These are phyloP conservation scores for Pristionchus entomophagus DNA, from an alignment of 2,888 invertebrate species.

Conservation along the genomic window DNA sequence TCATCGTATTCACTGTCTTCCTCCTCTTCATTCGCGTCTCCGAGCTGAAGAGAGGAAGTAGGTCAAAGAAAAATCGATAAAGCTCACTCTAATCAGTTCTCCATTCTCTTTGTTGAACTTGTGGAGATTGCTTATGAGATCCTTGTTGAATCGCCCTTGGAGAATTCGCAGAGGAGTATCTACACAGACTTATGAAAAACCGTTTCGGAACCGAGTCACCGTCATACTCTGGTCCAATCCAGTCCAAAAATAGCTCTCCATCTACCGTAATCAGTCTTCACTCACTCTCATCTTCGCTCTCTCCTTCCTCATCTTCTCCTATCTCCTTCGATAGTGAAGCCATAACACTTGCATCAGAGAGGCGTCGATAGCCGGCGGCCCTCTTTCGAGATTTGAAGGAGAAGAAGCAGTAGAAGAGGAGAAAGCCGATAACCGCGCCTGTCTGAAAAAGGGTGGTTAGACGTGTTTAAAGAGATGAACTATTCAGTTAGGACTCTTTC, in stretches of 20 bases:
- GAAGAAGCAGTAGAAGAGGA: conserved; percentile 43
- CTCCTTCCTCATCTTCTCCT: conserved; percentile 33
- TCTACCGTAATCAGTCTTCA: conserved; percentile 18
- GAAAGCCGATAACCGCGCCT: conserved; percentile 20
- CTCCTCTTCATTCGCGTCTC: neutral
- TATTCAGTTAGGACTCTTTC: neutral
- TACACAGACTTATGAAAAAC: neutral
- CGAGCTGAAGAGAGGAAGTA: neutral
- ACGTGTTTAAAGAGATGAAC: no score
- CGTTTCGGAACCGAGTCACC: neutral
- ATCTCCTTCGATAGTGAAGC: neutral
- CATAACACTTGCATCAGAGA: conserved; percentile 1
- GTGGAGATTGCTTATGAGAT: conserved; percentile 38
- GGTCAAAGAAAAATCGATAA: neutral
- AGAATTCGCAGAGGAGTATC: conserved; percentile 1
- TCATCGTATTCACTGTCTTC: neutral
- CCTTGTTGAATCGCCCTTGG: conserved; percentile 36
- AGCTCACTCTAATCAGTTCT: conserved; percentile 20
- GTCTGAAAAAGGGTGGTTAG: neutral
- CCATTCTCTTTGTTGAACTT: conserved; percentile 44
- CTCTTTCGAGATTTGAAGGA: neutral
- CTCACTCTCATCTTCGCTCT: neutral
- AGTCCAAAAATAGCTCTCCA: no score
- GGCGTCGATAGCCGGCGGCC: neutral
- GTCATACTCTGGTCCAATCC: no score